A percentile compares a stretch with the other conserved stretches of the same genome.
These are phyloP conservation scores for Pandemis cinnamomeana DNA, from an alignment of 2,888 invertebrate genomes.

Conservation along the genomic window DNA sequence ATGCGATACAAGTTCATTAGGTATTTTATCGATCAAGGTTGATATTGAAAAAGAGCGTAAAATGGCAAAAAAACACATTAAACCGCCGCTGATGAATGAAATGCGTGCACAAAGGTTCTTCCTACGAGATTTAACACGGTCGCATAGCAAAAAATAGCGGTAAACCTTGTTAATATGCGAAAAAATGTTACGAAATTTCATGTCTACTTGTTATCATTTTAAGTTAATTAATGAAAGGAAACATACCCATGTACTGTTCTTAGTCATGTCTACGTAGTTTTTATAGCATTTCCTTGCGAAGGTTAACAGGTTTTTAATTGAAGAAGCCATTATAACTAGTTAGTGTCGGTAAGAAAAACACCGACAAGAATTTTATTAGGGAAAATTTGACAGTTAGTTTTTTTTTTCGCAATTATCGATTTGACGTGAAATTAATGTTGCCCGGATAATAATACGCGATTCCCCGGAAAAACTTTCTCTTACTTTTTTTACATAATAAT, in stretches of 20 bases:
- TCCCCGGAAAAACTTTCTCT: constrained; percentile 12
- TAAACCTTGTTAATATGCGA: neutral
- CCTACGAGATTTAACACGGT: constrained; percentile 11
- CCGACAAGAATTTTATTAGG: constrained; percentile 7
- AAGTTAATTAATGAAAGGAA: constrained; percentile 40
- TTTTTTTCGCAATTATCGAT: constrained; percentile 47
- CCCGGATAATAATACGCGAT: constrained; percentile 43
- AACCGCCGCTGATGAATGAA: constrained; percentile 18
- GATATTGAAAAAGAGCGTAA: constrained; percentile 1
- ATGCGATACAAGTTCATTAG: neutral
- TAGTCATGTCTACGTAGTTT: constrained; percentile 60
- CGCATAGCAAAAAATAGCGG: neutral
- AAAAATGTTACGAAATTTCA: constrained; percentile 1
- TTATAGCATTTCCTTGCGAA: constrained; percentile 64
- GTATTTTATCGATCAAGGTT: constrained; percentile 14
- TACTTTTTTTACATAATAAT: neutral
- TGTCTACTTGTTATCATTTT: constrained; percentile 32
- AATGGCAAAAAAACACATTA: constrained; percentile 19
- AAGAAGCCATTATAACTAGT: constrained; percentile 61
- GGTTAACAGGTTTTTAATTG: constrained; percentile 67
- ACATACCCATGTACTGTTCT: constrained; percentile 66
- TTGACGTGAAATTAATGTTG: constrained; percentile 50
- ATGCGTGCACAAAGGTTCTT: neutral
- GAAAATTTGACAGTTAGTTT: constrained; percentile 41
- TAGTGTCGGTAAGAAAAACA: constrained; percentile 28